A percentile compares a stretch with the other conserved stretches of the same genome.
Evolutionary conservation across 2,888 invertebrate species (phyloP).

Genomic region (Ferdinandea cuprea): DNA sequence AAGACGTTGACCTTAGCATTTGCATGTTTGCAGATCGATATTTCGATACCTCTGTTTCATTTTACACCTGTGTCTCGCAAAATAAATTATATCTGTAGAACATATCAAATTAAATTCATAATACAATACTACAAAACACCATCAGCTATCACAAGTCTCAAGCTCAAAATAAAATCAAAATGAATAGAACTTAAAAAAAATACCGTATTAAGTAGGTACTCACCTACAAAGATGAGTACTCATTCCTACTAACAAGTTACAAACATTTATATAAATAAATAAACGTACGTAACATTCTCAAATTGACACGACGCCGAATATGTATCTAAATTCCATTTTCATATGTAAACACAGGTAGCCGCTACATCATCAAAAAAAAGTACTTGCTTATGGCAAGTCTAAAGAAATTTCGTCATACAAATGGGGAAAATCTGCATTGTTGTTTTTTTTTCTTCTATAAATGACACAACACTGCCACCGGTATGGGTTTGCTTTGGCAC

Average conservation of each 20-base stretch:
- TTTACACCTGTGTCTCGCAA: too few relatives aligned
- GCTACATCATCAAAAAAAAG: slow-evolving; percentile 19
- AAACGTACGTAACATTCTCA: background rate
- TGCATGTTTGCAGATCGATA: too few relatives aligned
- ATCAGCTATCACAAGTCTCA: too few relatives aligned
- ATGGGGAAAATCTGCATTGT: slow-evolving; percentile 43
- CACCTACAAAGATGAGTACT: background rate
- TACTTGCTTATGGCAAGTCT: slow-evolving; percentile 47
- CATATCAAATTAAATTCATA: too few relatives aligned
- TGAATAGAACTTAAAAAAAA: too few relatives aligned
- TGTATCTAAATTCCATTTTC: background rate
- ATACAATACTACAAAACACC: too few relatives aligned
- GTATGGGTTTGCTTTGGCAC: slow-evolving; percentile 18
- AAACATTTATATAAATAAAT: background rate
- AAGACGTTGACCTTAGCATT: too few relatives aligned
- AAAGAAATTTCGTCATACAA: slow-evolving; percentile 64
- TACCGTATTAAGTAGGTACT: too few relatives aligned
- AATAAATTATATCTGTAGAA: too few relatives aligned
- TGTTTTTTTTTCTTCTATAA: background rate
- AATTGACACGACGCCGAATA: background rate
- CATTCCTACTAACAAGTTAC: too few relatives aligned
- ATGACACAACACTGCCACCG: background rate
- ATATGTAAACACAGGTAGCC: slow-evolving; percentile 50
- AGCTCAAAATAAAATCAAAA: too few relatives aligned
- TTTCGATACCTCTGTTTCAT: too few relatives aligned